Evolutionary conservation across 2,888 invertebrate species (phyloP).

Genomic region (Oscheius sp.): DNA sequence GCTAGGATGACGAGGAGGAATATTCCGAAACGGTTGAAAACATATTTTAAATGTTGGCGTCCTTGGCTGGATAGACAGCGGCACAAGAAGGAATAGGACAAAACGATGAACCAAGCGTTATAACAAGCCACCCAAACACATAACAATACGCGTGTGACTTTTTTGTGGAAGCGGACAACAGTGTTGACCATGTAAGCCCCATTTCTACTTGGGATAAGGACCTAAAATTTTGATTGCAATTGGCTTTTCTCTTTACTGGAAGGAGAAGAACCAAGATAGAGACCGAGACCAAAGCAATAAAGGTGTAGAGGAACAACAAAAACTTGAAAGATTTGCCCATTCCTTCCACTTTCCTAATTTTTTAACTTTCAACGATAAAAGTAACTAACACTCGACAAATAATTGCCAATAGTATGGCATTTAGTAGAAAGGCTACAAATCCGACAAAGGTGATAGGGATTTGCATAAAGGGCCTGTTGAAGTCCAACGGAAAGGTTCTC

Average conservation of each 20-base stretch:
- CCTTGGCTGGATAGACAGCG: neutral
- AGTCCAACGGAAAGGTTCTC: too few species aligned
- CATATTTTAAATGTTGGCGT: neutral
- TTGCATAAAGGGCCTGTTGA: neutral
- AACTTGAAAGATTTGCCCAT: slow-evolving; percentile 2
- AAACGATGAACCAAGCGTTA: neutral
- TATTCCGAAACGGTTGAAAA: neutral
- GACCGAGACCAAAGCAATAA: neutral
- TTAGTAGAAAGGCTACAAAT: neutral
- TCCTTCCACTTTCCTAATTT: neutral
- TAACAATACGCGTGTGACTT: neutral
- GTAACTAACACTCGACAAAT: neutral
- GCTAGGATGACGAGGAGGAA: neutral
- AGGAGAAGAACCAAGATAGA: neutral
- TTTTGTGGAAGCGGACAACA: neutral
- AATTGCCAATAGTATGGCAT: neutral
- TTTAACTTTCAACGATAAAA: too few species aligned
- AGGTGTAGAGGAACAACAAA: neutral
- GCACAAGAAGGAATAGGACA: neutral
- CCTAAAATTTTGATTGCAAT: too few species aligned
- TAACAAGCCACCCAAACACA: neutral
- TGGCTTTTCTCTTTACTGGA: neutral
- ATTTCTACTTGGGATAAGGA: neutral
- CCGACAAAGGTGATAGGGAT: neutral
- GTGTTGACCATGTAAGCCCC: neutral